Conservation (phyloP, 1,140 invertebrate genomes). For the Leguminivora glycinivorella region DNA sequence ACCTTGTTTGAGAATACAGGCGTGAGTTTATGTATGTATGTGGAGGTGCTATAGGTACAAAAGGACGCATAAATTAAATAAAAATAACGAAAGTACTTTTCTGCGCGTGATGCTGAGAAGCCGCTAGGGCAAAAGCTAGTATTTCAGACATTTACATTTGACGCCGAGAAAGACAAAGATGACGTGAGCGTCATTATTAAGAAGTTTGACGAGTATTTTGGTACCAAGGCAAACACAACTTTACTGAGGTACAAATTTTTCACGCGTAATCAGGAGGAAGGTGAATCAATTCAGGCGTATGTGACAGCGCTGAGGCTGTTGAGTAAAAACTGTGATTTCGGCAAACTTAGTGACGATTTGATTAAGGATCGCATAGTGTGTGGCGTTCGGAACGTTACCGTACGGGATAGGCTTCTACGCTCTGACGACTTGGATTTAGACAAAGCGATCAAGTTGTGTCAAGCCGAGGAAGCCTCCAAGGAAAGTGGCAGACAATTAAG, state of each 20-base stretch:
- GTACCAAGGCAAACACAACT: conserved; percentile 38
- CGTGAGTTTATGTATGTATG: no score
- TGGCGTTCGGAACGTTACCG: conserved; percentile 16
- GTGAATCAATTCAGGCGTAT: conserved; percentile 36
- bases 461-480: conserved; percentile 29
- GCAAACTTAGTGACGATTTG: conserved; percentile 34
- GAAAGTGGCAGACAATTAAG: conserved; percentile 13
- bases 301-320: conserved; percentile 35
- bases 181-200: conserved; percentile 28
- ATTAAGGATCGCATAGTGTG: conserved; percentile 36
- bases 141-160: conserved; percentile 34
- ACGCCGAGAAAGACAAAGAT: conserved; percentile 22
- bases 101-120: no score
- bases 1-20: no score
- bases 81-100: no score
- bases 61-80: no score
- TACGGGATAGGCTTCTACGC: conserved; percentile 32
- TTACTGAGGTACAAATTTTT: no score
- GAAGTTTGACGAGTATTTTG: conserved; percentile 36
- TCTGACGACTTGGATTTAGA: conserved; percentile 33
- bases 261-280: conserved; percentile 35
- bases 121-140: no score
- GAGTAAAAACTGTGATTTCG: conserved; percentile 39
- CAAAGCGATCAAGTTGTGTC: conserved; percentile 35
- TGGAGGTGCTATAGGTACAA: no score